Evolutionary conservation across 2,113 vertebrate species (phyloP), one percentile per base, ranked within the genome.

Genomic region (Penelope pileata): DNA sequence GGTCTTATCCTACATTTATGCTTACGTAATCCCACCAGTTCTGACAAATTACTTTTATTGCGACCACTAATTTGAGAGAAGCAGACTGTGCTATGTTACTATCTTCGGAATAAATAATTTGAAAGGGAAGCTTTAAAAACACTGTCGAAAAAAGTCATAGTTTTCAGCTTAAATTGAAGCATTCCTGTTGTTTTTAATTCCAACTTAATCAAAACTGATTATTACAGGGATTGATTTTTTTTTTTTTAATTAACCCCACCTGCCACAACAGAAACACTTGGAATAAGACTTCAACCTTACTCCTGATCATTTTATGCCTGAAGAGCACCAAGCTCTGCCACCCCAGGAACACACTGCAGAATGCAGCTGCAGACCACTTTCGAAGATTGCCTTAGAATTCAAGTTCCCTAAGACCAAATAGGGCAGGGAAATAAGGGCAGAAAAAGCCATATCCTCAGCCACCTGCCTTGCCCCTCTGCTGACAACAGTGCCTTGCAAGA

Each of bases 1-100:
- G 56, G 56, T 88, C 34, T 93, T 77, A 60, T 18, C 83, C 68
- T 29, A 75, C 68, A 64, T 70, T 54, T 86, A 73, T 83, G 74
- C 51, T 94, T 89, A 68, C 0, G 24, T 34, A 93, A 96, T 91
- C 68, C 69, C 81, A 82, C 40, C 17, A 36, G 27, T 64, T 92
- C 54, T 82, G 81, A 93, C 29, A 51, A 77, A 83, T 91, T 80
- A 88, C 88, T 88, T 95, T 78, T 60, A 93, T 38, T 24, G n/a
- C 90, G 83, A 88, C 90, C 86, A 83, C 93, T 95, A 94, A 96
- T 94, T 81, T 75, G 76, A 85, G 78, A 76, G 47, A 68, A 90
- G 68, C 7, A 95, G 54, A 51, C 0, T 60, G 26, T 45, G 16
- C 80, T 94, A 86, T 90, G 81, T 84, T 90, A 90, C 96, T 82